Evolutionary conservation across 2,888 invertebrate genomes (phyloP).

Genomic region (Trissonchulus sp.): DNA sequence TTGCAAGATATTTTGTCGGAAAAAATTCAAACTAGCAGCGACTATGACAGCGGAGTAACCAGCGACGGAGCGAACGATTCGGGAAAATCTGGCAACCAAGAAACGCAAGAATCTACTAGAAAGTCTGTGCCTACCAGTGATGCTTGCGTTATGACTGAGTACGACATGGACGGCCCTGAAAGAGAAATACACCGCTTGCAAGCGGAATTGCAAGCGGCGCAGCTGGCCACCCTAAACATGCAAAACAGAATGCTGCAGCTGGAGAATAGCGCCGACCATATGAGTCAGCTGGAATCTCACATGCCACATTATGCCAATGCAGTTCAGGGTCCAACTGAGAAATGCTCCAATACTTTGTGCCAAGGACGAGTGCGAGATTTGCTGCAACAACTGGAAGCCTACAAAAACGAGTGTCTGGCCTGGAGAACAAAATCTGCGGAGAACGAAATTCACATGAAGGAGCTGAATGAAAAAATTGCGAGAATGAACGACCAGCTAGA

Average conservation of each 20-base stretch:
- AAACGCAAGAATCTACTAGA: not conserved
- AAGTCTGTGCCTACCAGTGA: not conserved
- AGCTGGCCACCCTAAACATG: not conserved
- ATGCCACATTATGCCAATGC: conserved; percentile 14
- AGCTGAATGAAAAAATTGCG: not conserved
- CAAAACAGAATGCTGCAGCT: conserved; percentile 8
- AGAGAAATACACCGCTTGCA: not conserved
- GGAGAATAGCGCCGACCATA: not conserved
- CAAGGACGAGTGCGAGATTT: not conserved
- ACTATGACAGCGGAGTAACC: not conserved
- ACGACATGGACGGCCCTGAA: not conserved
- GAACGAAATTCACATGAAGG: conserved; percentile 2
- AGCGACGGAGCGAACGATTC: not conserved
- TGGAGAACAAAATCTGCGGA: conserved; percentile 45
- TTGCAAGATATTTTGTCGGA: not conserved
- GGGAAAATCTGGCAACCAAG: not conserved
- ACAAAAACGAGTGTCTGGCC: conserved; percentile 48
- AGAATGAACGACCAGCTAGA: not conserved
- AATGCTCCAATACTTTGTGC: not conserved
- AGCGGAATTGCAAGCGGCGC: not conserved
- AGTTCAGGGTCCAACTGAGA: not conserved
- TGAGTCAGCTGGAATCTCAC: not conserved
- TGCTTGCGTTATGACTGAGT: not conserved
- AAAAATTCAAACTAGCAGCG: not conserved
- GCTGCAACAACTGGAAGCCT: conserved; percentile 40